A percentile compares a stretch with the other conserved stretches of the same genome.
Conservation (phyloP, 1,140 invertebrate genomes). For the Heliconius eleuchia region DNA sequence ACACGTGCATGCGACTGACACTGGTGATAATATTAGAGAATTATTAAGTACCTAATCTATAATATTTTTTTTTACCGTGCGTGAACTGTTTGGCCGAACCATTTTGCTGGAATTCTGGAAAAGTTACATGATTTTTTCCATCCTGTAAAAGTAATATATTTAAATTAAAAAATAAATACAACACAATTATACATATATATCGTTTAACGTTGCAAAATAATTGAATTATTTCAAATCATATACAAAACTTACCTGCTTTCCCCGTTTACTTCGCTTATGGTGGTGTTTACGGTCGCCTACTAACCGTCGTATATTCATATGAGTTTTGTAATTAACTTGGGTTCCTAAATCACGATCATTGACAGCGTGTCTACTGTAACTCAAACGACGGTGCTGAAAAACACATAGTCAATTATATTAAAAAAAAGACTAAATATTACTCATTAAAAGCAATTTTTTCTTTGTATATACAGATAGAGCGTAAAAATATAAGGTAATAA, state of each 20-base stretch:
- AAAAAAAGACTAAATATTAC: not conserved
- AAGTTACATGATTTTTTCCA: conserved; percentile 93
- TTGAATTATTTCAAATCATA: not conserved
- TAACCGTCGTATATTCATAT: conserved; percentile 93
- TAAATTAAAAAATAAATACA: not conserved
- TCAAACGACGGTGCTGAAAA: conserved; percentile 90
- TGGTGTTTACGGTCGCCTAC: conserved; percentile 92
- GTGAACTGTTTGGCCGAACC: conserved; percentile 92
- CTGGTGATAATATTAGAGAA: conserved; percentile 76
- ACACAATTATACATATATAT: too few relatives aligned
- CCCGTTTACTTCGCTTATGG: conserved; percentile 90
- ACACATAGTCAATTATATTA: not conserved
- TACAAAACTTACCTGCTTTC: conserved; percentile 83
- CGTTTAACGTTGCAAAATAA: not conserved
- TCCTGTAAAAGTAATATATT: conserved; percentile 78
- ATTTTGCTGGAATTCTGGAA: conserved; percentile 93
- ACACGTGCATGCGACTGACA: conserved; percentile 80
- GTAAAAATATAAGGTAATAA: conserved; percentile 5
- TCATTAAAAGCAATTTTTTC: not conserved
- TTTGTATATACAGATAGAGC: not conserved
- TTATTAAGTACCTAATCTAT: conserved; percentile 82
- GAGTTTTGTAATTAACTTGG: conserved; percentile 94
- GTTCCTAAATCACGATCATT: conserved; percentile 93
- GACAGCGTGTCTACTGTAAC: conserved; percentile 95
- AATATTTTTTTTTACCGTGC: conserved; percentile 88